Percentiles rank a stretch among this genome's conserved stretches.
These are phyloP conservation scores for Neoascia interrupta DNA, from an alignment of 2,888 invertebrate genomes.

Conservation along the genomic window DNA sequence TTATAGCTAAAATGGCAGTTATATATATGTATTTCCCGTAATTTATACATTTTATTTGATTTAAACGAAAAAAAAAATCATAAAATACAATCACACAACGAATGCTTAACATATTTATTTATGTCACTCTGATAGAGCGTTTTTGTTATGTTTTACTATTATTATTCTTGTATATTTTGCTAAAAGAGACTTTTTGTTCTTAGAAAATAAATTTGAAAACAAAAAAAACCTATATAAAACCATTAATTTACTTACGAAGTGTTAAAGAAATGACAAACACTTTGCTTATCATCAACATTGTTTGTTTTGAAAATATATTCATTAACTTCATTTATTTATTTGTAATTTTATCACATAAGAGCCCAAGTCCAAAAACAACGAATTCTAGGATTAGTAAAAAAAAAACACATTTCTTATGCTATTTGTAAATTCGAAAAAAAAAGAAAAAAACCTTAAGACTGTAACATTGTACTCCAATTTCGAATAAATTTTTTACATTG, in stretches of 20 bases:
- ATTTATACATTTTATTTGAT: constrained; percentile 28
- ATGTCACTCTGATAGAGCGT: constrained; percentile 8
- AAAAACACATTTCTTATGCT: background rate
- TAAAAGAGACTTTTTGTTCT: constrained; percentile 40
- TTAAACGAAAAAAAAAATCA: background rate
- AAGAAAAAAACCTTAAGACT: constrained; percentile 40
- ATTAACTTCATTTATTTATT: constrained; percentile 48
- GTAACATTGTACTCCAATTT: constrained; percentile 49
- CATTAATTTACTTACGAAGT: background rate
- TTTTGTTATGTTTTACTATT: constrained; percentile 33
- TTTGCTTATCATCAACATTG: background rate
- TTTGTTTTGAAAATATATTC: constrained; percentile 21
- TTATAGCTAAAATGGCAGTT: constrained; percentile 54
- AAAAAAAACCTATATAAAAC: background rate
- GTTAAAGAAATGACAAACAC: background rate
- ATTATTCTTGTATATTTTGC: constrained; percentile 28
- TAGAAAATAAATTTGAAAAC: too few species aligned
- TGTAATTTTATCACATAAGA: constrained; percentile 35
- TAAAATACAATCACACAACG: constrained; percentile 25
- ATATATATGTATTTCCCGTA: constrained; percentile 31
- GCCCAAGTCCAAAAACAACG: constrained; percentile 59
- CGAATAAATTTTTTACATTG: constrained; percentile 47
- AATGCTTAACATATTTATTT: constrained; percentile 40
- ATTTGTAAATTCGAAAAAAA: constrained; percentile 6
- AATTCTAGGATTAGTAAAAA: constrained; percentile 10